Evolutionary conservation across 2,888 invertebrate species (phyloP), one percentile per base, ranked within the genome.

Genomic region (Macrosoma leucophasiata): DNA sequence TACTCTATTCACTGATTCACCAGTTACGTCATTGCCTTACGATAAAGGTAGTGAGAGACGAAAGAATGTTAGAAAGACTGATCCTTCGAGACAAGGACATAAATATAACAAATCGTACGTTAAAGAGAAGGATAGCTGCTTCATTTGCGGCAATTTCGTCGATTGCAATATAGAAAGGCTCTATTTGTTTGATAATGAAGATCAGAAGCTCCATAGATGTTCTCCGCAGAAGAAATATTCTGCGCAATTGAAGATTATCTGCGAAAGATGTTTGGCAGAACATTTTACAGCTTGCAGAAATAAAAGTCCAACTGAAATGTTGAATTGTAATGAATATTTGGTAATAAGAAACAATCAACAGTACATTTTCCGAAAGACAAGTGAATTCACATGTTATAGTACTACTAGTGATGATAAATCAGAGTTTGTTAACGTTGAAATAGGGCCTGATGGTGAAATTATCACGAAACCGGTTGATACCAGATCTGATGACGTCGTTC

Each of bases 291-390:
- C 76, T 0, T 68, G 70, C 1, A 36, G 66, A 13, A 65, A 74
- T 62, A 78, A 79, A 45, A 64, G 67, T 13, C 70, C 76, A 0
- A 76, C 74, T 4, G 72, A 76, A 41, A 70, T 64, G 5, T 42
- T 84, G 5, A 72, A 67, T 20, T 47, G 67, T 0, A 74, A 82
- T 20, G 82, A 84, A 38, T 84, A 63, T 52, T 54, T 84, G 4
- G 77, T 84, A 0, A 82, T 84, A 26, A 62, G 67, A 31, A 82
- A 84, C 22, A 84, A 84, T 23, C 77, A 82, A 19, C 84, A 84
- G 36, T 81, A 73, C 42, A 77, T 84, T 26, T 84, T 76, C 36
- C 73, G 78, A 36, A 81, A 76, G 33, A 62, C 63, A 2, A 67
- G 60, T 26, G 45, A 36, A 3, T 38, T 36, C 7, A 39, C 39